Evolutionary conservation across 2,888 invertebrate species (phyloP).

Genomic region (Zhuqinia jingwanae): DNA sequence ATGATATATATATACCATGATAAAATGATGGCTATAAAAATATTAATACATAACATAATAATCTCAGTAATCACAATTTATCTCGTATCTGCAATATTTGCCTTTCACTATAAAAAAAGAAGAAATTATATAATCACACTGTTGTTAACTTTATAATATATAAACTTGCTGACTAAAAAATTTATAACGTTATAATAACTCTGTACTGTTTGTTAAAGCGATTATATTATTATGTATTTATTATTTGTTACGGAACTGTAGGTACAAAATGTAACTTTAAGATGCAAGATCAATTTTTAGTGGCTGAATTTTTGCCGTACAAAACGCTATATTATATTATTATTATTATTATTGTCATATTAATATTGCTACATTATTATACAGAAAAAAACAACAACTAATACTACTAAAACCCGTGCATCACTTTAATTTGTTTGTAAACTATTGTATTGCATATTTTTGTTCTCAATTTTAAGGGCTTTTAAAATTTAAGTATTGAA

Average conservation of each 20-base stretch:
- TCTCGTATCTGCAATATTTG: conserved; percentile 72
- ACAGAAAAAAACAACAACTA: conserved; percentile 55
- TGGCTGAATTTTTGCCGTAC: conserved; percentile 69
- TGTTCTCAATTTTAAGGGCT: conserved; percentile 61
- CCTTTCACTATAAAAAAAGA: conserved; percentile 66
- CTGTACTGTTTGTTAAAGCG: conserved; percentile 23
- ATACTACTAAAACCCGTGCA: conserved; percentile 71
- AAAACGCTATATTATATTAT: conserved; percentile 57
- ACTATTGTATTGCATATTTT: conserved; percentile 7
- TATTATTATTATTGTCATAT: conserved; percentile 21
- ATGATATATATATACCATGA: background rate
- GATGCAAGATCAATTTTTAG: conserved; percentile 72
- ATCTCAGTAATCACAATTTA: conserved; percentile 70
- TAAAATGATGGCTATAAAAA: conserved; percentile 25
- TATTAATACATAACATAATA: conserved; percentile 35
- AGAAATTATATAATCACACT: conserved; percentile 63
- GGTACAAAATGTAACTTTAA: conserved; percentile 72
- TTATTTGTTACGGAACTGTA: conserved; percentile 70
- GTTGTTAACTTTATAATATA: conserved; percentile 45
- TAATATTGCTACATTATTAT: background rate
- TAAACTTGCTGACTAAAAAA: background rate
- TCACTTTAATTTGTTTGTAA: conserved; percentile 61
- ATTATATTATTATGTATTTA: conserved; percentile 66
- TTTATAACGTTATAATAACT: conserved; percentile 3
- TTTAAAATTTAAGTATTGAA: conserved; percentile 45